Base-by-base conservation (phyloP, 2,888 invertebrate genomes). In the Ormyrus labotus region DNA sequence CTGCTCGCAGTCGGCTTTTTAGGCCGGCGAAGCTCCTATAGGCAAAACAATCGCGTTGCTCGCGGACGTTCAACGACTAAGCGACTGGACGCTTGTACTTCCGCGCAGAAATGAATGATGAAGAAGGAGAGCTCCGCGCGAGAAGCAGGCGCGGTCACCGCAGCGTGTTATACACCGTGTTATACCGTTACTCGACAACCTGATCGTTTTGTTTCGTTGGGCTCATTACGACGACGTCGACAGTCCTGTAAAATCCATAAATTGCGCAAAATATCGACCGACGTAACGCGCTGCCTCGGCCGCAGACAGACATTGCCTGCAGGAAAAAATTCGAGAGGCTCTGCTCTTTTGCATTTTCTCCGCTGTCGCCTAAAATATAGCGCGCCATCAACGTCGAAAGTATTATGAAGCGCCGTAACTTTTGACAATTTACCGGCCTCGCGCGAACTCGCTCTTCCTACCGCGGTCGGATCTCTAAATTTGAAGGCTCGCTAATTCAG, bases 81-180 rank as follows among this genome's bases (percentile, higher is more conserved):
- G 11, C 51, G 60, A 48, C 34, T n/a, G 10, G 1, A 45, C 51
- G 6, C 5, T 13, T 13, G 13, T 11, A 48, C 64, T 58, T 55
- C 65, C 58, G 48, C 50, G 58, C 9, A 55, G 55, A 55, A 72
- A 58, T 48, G 65, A 34, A 65, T 34, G 51, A 63, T 63, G 60
- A 73, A 67, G 67, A 74, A 58, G 47, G 11, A 34, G 55, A 53
- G 71, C 34, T 34, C 34, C 34, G 34, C 71, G 78, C 58, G 71
- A 71, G 71, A 78, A 78, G 47, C 72, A 68, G 72, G 72, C 50
- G 78, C 78, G 68, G 72, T 60, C 65, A 55, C 50, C 58, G 47
- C 61, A 34, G 65, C 70, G 70, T 51, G 71, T 51, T 55, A 70
- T 58, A n/a, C 53, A 65, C 10, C 13, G 8, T 48, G 19, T 19